Base-by-base conservation (phyloP, 2,797 vertebrate genomes). In the Anguilla pacifica region DNA sequence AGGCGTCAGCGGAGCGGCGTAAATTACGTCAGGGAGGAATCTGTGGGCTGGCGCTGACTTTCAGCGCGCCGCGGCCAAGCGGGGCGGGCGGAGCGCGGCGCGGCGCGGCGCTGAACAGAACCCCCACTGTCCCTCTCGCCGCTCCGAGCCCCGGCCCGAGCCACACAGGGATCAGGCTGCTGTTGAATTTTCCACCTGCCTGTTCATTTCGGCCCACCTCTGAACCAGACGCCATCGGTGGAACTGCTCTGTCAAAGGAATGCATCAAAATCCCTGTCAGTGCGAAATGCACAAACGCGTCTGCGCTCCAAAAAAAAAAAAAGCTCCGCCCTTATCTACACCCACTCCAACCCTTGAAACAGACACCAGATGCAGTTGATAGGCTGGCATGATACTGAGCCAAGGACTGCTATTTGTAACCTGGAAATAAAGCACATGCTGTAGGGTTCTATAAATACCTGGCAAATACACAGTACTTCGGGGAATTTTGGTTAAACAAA, bases 121-220 rank as follows among this genome's bases (percentile, higher is more conserved):
- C 46, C 0, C 43, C 1, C 9, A 10, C 79, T 10, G 79, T 25
- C 6, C 25, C 19, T n/a, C 43, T 15, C 19, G 11, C 46, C 2
- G 19, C 46, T 22, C 25, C 11, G 10, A 82, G 9, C 46, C 79
- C 43, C 10, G 79, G 46, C 79, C 28, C 9, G 51, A 22, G 9
- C 28, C 79, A 82, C 46, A 10, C 43, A 51, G 22, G 25, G 79
- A 25, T 82, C 79, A 82, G 25, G 79, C 43, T 2, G 9, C 79
- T 82, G 79, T 49, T 51, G 79, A 51, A 49, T 82, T 49, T 82
- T 82, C 79, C 46, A 79, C 74, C 74, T 79, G 74, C 13, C 15
- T 46, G 35, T 79, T 79, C 74, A 25, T 51, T 22, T 51, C 22
- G 19, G 25, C 46, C 19, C 1, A n/a, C 25, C 46, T 49, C 43